Evolutionary conservation across 1,140 invertebrate genomes (phyloP).

Genomic region (Leptopilina boulardi): DNA sequence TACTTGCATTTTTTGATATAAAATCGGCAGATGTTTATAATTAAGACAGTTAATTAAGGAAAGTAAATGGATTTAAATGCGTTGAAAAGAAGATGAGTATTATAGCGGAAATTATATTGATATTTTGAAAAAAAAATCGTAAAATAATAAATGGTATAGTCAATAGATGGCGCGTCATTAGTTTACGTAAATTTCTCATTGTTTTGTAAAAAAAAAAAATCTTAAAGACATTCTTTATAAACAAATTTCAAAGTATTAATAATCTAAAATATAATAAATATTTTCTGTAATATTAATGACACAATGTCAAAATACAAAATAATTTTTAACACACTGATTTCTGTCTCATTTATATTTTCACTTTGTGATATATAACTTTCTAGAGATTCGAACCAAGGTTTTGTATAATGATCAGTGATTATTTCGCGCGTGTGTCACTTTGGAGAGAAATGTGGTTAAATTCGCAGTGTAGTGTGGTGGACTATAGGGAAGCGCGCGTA

Average conservation of each 20-base stretch:
- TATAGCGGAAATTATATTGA: not conserved
- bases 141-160: too few species aligned
- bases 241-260: too few species aligned
- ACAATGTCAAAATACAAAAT: too few species aligned
- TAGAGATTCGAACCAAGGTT: conserved; percentile 1
- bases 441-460: conserved; percentile 44
- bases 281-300: too few species aligned
- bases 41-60: conserved; percentile 9
- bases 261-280: too few species aligned
- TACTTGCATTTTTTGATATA: not conserved
- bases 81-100: not conserved
- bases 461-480: conserved; percentile 41
- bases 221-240: too few species aligned
- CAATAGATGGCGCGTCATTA: too few species aligned
- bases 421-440: conserved; percentile 39
- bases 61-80: not conserved
- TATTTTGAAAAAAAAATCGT: too few species aligned
- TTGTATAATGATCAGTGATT: conserved; percentile 2
- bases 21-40: not conserved
- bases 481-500: conserved; percentile 45
- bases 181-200: too few species aligned
- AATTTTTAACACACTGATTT: too few species aligned
- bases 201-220: too few species aligned
- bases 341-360: not conserved
- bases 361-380: conserved; percentile 4